Conservation (phyloP, 2,113 vertebrate genomes). For the Hippocampus abdominalis region DNA sequence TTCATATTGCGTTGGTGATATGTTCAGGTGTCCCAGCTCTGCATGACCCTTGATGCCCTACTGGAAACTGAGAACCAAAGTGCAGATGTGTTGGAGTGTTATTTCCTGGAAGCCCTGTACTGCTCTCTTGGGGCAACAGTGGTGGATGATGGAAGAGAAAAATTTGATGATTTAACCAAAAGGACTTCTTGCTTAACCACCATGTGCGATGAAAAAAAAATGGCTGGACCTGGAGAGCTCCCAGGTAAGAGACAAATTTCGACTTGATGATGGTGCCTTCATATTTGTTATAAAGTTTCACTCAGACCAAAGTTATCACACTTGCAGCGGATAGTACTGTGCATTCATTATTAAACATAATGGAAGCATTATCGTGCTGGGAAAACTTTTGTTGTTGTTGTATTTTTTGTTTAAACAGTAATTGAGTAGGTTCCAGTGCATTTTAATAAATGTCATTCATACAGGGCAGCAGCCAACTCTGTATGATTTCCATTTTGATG, state of each 20-base stretch:
- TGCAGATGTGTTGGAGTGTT: conserved; percentile 79
- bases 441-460: conserved; percentile 19
- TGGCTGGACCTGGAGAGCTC: conserved; percentile 82
- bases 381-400: no score
- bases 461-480: conserved; percentile 84
- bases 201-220: conserved; percentile 59
- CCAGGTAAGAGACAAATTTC: conserved; percentile 77
- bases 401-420: no score
- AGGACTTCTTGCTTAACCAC: conserved; percentile 74
- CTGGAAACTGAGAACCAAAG: conserved; percentile 66
- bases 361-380: neutral
- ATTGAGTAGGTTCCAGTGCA: neutral
- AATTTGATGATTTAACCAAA: conserved; percentile 85
- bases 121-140: conserved; percentile 86
- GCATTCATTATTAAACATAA: neutral
- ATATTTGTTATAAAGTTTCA: neutral
- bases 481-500: conserved; percentile 92
- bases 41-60: conserved; percentile 80
- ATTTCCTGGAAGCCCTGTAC: conserved; percentile 90
- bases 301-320: no score
- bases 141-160: conserved; percentile 73
- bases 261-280: neutral
- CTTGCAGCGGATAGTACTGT: neutral
- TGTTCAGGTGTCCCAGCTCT: conserved; percentile 83
- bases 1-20: neutral